Percentiles rank a stretch among this genome's conserved stretches.
Evolutionary conservation across 2,888 invertebrate genomes (phyloP).

Genomic region (Synergus umbraculus): DNA sequence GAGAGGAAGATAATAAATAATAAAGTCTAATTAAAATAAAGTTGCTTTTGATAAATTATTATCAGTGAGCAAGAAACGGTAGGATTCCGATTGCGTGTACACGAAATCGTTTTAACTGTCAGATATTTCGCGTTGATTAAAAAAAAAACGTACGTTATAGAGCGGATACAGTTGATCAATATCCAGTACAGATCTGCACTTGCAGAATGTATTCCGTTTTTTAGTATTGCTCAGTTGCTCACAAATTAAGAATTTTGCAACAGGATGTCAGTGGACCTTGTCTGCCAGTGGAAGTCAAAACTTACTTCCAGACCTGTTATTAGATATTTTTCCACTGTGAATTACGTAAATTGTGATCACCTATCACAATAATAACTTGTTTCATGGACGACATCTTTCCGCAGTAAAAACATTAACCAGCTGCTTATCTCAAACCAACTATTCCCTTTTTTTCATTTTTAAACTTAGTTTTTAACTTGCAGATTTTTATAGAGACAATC

Average conservation of each 20-base stretch:
- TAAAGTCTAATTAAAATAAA: neutral
- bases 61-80: conserved; percentile 3
- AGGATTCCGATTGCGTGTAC: conserved; percentile 1
- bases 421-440: neutral
- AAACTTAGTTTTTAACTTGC: too few species aligned
- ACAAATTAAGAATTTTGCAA: conserved; percentile 50
- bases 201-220: conserved; percentile 39
- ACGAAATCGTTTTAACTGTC: conserved; percentile 6
- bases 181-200: conserved; percentile 18
- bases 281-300: conserved; percentile 18
- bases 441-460: neutral
- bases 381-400: neutral
- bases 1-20: neutral
- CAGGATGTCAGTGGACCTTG: conserved; percentile 54
- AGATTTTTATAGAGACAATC: too few species aligned
- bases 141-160: conserved; percentile 2
- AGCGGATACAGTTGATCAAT: conserved; percentile 44
- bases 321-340: neutral
- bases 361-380: neutral
- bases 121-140: conserved; percentile 24
- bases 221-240: conserved; percentile 46
- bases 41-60: neutral
- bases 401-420: neutral
- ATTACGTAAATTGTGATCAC: neutral
- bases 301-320: neutral